Conservation (phyloP, 2,888 invertebrate species). For the Plemyria rubiginata region DNA sequence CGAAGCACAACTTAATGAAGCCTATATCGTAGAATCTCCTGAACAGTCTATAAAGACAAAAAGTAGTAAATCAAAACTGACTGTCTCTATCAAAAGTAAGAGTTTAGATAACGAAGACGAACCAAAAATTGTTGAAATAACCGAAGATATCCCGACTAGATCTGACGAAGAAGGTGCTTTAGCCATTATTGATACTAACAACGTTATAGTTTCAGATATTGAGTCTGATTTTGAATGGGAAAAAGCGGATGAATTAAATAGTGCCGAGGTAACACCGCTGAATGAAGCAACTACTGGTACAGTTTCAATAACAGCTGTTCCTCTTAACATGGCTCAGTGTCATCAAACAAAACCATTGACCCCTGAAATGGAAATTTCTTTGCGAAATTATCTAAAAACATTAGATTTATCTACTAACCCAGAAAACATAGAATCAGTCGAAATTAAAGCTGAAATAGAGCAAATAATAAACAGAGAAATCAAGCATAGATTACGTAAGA, state of each 20-base stretch:
- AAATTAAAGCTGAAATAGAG: slow-evolving; percentile 78
- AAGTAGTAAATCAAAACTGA: slow-evolving; percentile 60
- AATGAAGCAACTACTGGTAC: slow-evolving; percentile 64
- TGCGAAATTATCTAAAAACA: slow-evolving; percentile 84
- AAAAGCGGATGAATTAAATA: slow-evolving; percentile 70
- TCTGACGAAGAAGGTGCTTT: slow-evolving; percentile 57
- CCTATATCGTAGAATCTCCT: slow-evolving; percentile 77
- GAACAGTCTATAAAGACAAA: slow-evolving; percentile 58
- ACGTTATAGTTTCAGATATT: slow-evolving; percentile 86
- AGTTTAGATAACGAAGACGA: slow-evolving; percentile 78
- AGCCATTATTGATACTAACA: slow-evolving; percentile 73
- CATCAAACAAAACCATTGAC: slow-evolving; percentile 75
- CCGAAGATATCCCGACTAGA: slow-evolving; percentile 54
- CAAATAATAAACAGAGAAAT: slow-evolving; percentile 76
- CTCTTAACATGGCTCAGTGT: slow-evolving; percentile 72
- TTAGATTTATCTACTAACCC: slow-evolving; percentile 83
- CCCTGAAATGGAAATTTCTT: slow-evolving; percentile 83
- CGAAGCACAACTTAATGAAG: slow-evolving; percentile 34
- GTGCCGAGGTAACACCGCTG: slow-evolving; percentile 46
- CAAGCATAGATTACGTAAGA: slow-evolving; percentile 71
- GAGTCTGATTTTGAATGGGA: slow-evolving; percentile 87
- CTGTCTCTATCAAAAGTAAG: slow-evolving; percentile 70
- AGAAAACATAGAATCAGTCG: slow-evolving; percentile 62
- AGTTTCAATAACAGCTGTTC: slow-evolving; percentile 70
- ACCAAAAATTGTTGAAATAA: slow-evolving; percentile 74